phyloP scores from a whole-genome alignment of 2,888 invertebrate genomes.

The Agapetus fuscipes region DNA sequence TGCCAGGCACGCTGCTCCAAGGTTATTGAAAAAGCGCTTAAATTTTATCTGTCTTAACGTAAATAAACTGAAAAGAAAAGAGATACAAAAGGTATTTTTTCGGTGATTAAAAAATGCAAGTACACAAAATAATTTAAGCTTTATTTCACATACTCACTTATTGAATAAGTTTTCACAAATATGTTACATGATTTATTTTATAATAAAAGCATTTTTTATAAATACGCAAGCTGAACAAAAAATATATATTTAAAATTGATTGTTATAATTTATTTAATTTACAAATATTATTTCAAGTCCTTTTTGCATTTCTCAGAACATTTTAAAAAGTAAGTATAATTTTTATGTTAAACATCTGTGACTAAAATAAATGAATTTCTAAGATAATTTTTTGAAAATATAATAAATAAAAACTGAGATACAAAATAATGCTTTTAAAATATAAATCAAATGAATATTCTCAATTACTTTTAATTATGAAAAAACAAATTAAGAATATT shows the following conservation, averaged over 20 bases:
- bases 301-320: neutral
- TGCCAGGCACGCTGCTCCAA: no score
- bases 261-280: no score
- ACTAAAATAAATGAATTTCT: neutral
- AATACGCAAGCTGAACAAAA: no score
- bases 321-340: neutral
- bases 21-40: no score
- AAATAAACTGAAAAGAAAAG: no score
- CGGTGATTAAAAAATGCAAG: neutral
- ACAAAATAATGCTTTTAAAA: neutral
- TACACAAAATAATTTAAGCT: slow-evolving; percentile 23
- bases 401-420: neutral
- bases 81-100: no score
- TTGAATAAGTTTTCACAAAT: slow-evolving; percentile 18
- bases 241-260: no score
- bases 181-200: slow-evolving; percentile 17
- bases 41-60: no score
- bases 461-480: neutral
- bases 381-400: no score
- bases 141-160: slow-evolving; percentile 18
- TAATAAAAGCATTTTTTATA: no score
- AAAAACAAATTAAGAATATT: neutral
- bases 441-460: neutral
- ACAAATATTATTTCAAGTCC: no score
- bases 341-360: neutral